Percentiles rank a stretch among this genome's conserved stretches.
phyloP scores from a whole-genome alignment of 2,888 invertebrate genomes.

The Eilema sororculum region DNA sequence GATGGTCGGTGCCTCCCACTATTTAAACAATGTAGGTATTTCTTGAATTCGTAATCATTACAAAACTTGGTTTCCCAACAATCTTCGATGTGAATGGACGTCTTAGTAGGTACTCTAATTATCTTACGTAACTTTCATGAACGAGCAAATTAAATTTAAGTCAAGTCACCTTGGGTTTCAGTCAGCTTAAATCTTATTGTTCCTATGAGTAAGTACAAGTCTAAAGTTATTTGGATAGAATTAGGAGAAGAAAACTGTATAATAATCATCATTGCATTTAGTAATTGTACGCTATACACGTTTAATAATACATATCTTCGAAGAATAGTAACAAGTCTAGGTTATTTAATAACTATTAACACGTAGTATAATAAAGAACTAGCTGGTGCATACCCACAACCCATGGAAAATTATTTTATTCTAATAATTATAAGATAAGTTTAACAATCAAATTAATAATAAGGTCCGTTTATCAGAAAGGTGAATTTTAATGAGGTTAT shows the following conservation, averaged over 20 bases:
- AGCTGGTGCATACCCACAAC: too few relatives aligned
- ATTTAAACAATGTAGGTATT: neutral
- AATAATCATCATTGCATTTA: neutral
- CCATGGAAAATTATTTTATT: too few relatives aligned
- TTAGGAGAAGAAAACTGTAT: neutral
- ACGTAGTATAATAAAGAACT: too few relatives aligned
- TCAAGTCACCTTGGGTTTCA: neutral
- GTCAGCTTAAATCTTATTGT: neutral
- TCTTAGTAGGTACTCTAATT: neutral
- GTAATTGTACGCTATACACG: neutral
- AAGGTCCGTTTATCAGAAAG: too few relatives aligned
- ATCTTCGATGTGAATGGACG: neutral
- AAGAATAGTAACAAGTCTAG: too few relatives aligned
- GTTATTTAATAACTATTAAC: too few relatives aligned
- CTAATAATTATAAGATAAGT: too few relatives aligned
- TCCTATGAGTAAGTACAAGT: neutral
- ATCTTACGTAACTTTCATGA: neutral
- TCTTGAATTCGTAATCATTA: neutral
- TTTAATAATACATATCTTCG: too few relatives aligned
- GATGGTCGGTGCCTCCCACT: neutral
- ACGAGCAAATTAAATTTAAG: slow-evolving; percentile 2
- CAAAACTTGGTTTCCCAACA: neutral
- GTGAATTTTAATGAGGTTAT: too few relatives aligned
- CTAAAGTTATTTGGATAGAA: neutral
- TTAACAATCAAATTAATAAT: too few relatives aligned